Evolutionary conservation across 37 sponge, comb jelly and placozoan genomes (phyloP), one percentile per base, ranked within the genome.

Genomic region (Cliona cf. orientalis): DNA sequence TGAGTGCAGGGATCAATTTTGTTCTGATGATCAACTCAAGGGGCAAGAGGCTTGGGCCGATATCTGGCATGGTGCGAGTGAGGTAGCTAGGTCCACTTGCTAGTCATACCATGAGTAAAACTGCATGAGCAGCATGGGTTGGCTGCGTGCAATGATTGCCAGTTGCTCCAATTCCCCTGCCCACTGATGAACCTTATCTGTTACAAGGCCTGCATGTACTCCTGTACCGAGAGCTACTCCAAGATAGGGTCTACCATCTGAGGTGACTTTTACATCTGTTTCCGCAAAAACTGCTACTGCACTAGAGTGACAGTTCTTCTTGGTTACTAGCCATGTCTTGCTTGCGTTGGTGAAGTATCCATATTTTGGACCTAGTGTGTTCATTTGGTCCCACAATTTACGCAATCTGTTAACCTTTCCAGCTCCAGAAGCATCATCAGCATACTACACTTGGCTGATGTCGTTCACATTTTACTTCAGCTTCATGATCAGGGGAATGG

Each of bases 81-180:
- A n/a, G n/a, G n/a, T n/a, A n/a, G n/a, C n/a, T n/a, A n/a, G n/a
- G n/a, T n/a, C n/a, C n/a, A n/a, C n/a, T n/a, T n/a, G n/a, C n/a
- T n/a, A n/a, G n/a, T n/a, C n/a, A n/a, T n/a, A n/a, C 55, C 11
- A 49, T 49, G 55, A 49, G 17, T 49, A 17, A 19, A 11, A 2
- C 14, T 7, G 45, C 72, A 71, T 71, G 72, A 35, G 72, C 46
- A 42, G 46, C 43, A 5, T 39, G 45, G 45, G 72, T 71, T 6
- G 7, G 46, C 3, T 39, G 12, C 5, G 72, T 71, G 72, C 46
- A 40, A 71, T 42, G 72, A 46, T 43, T 40, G 46, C 46, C 46
- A 71, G 72, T 71, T 71, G 46, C 46, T 71, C 72, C 46, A 71
- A 40, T 71, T 71, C n/a, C n/a, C n/a, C n/a, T n/a, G n/a, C n/a